These are phyloP conservation scores for Cacoxenus indagator DNA, from an alignment of 2,888 invertebrate genomes.

Conservation along the genomic window DNA sequence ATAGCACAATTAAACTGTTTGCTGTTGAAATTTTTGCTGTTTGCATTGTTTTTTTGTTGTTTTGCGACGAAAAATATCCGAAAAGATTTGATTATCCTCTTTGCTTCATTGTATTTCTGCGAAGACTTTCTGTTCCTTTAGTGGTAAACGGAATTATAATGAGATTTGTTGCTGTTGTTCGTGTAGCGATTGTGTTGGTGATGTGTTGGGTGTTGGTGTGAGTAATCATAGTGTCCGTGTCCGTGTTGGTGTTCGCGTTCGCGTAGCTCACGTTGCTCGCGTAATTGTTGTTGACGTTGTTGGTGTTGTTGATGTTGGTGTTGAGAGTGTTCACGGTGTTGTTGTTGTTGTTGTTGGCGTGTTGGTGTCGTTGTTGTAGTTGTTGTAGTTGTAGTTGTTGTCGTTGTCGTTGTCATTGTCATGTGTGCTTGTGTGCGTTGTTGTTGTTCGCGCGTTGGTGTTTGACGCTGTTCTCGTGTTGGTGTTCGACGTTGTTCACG, in stretches of 20 bases:
- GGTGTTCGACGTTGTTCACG: constrained; percentile 29
- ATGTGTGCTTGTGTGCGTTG: constrained; percentile 50
- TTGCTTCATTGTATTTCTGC: constrained; percentile 29
- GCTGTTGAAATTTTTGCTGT: constrained; percentile 47
- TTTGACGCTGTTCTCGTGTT: constrained; percentile 17
- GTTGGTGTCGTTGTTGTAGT: constrained; percentile 26
- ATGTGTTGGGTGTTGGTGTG: constrained; percentile 8
- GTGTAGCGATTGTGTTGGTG: constrained; percentile 17
- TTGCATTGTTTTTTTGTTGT: constrained; percentile 16
- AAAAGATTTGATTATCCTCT: constrained; percentile 48
- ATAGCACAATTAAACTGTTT: constrained; percentile 67
- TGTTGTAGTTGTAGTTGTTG: constrained; percentile 35
- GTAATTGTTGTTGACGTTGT: constrained; percentile 27
- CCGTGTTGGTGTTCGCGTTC: constrained; percentile 37
- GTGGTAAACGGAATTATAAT: constrained; percentile 70
- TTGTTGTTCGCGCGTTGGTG: constrained; percentile 31
- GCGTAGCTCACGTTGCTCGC: constrained; percentile 35
- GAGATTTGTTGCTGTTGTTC: constrained; percentile 62
- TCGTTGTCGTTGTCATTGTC: constrained; percentile 44
- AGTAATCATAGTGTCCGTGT: constrained; percentile 40
- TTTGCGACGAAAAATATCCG: constrained; percentile 45
- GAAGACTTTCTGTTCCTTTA: constrained; percentile 39
- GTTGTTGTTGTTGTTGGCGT: constrained; percentile 37
- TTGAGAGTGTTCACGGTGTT: constrained; percentile 44
- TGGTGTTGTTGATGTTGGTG: constrained; percentile 40